These are phyloP conservation scores for Sylvilagus floridanus DNA, from an alignment of 2,797 vertebrate genomes.

Conservation along the genomic window DNA sequence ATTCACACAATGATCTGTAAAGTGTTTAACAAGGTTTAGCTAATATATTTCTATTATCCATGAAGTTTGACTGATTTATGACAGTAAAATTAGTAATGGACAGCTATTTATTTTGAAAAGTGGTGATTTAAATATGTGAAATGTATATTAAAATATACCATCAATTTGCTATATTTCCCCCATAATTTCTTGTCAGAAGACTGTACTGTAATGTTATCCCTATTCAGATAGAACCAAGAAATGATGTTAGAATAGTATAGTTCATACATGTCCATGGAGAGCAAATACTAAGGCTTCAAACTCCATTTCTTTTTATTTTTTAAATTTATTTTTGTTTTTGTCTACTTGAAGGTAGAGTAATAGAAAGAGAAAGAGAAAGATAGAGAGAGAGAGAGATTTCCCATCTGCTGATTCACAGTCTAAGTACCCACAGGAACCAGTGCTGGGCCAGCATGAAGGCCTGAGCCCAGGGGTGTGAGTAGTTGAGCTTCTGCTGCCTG, in stretches of 20 bases:
- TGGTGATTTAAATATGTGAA: conserved; percentile 62
- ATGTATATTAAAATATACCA: conserved; percentile 68
- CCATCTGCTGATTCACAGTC: no score
- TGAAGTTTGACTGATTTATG: conserved; percentile 58
- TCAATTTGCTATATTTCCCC: conserved; percentile 53
- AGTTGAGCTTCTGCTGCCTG: no score
- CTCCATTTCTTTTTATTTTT: background rate
- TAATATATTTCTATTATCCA: conserved; percentile 69
- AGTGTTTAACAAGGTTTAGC: conserved; percentile 81
- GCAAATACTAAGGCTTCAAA: background rate
- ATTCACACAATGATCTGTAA: conserved; percentile 81
- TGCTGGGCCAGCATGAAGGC: no score
- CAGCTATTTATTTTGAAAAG: conserved; percentile 64
- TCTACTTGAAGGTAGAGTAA: no score
- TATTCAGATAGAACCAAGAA: background rate
- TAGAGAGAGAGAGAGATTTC: no score
- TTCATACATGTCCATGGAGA: background rate
- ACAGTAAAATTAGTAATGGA: conserved; percentile 59
- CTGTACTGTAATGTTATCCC: background rate
- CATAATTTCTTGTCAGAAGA: conserved; percentile 47
- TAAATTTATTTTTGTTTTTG: no score
- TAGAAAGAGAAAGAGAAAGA: no score
- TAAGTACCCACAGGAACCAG: no score
- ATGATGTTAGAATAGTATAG: background rate
- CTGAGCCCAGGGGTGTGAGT: no score